A percentile compares a stretch with the other conserved stretches of the same genome.
Evolutionary conservation across 1,140 invertebrate genomes (phyloP).

Genomic region (Eriosoma lanigerum): DNA sequence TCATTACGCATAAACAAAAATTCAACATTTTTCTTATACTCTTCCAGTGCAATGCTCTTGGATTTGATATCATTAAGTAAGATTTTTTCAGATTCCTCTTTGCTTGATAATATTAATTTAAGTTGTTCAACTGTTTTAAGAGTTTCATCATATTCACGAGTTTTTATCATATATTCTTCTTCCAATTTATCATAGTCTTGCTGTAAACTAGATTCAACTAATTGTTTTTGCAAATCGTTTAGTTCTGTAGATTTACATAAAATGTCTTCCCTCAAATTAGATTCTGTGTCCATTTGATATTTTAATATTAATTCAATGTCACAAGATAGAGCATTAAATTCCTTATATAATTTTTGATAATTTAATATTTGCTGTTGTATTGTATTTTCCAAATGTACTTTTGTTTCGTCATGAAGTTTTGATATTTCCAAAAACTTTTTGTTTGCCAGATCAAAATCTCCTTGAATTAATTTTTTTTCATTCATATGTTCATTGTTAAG

Average conservation of each 20-base stretch:
- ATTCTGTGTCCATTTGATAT: background rate
- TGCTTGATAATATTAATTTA: background rate
- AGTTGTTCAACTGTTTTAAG: background rate
- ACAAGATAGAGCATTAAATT: conserved; percentile 14
- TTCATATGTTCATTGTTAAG: background rate
- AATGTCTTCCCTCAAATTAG: conserved; percentile 31
- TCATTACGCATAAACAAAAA: conserved; percentile 37
- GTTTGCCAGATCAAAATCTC: background rate
- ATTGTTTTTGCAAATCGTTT: conserved; percentile 22
- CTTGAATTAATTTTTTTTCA: conserved; percentile 2
- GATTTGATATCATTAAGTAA: background rate
- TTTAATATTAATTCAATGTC: conserved; percentile 25
- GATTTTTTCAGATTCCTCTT: conserved; percentile 25
- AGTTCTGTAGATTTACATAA: background rate
- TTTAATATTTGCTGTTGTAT: conserved; percentile 8
- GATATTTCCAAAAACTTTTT: conserved; percentile 18
- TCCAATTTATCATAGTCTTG: conserved; percentile 30
- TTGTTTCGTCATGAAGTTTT: background rate
- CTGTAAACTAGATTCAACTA: conserved; percentile 18
- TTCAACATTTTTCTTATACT: conserved; percentile 43
- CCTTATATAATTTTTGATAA: background rate
- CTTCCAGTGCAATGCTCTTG: conserved; percentile 2
- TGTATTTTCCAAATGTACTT: background rate
- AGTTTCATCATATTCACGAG: conserved; percentile 5
- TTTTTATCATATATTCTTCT: conserved; percentile 31